Base-by-base conservation (phyloP, 2,888 invertebrate species). In the Pammene aurita region DNA sequence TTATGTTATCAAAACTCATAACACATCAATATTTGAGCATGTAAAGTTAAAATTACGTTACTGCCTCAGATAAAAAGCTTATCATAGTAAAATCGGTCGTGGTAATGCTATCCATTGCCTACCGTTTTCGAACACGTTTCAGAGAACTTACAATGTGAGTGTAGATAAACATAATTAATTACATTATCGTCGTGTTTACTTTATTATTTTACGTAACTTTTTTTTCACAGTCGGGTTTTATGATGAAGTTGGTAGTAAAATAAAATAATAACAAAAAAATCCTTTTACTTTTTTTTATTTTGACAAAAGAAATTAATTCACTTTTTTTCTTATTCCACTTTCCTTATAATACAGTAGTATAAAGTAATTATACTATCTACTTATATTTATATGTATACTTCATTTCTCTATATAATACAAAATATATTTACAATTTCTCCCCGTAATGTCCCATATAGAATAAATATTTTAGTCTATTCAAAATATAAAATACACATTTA, bases 231-330 rank as follows among this genome's bases (percentile, higher is more conserved):
- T 26, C 1, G 26, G 42, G 11, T 11, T 42, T 11, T 7, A 42
- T 26, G 26, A 26, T 26, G 42, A 7, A 42, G 7, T 10, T 5
- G 7, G 42, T 11, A 42, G 10, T 10, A 42, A 42, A 41, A 5
- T 46, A n/a, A 64, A 65, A 60, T 67, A 48, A 65, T 85, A 87
- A 76, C 81, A 83, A 83, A 78, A 78, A 82, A 79, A 77, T 81
- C 84, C 78, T 88, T 89, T 90, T 87, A 80, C 83, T 86, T 81
- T 88, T 81, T 88, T 90, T 92, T 91, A 90, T 91, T 69, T 92
- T 88, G 92, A 91, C 91, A 91, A 92, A 90, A 91, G 89, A 90
- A 90, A 91, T 91, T 88, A 87, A 90, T 92, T 90, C 88, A 90
- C 74, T 84, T 81, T 89, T 88, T 88, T 85, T 84, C 86, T 87